Conservation (phyloP, 1,140 invertebrate genomes). For the Cyrtorhinus lividipennis region DNA sequence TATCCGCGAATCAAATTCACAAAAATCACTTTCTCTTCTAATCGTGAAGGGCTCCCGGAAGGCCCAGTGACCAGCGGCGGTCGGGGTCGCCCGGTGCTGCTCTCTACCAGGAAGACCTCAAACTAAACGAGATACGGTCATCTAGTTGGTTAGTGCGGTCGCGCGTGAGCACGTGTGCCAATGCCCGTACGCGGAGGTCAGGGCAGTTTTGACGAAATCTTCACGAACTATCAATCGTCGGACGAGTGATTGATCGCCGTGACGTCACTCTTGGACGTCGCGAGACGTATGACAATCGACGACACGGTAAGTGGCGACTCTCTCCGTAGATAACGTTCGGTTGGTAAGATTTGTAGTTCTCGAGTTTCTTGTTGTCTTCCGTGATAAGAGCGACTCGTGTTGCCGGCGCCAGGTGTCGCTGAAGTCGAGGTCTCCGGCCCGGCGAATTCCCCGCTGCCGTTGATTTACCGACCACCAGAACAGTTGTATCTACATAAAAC, state of each 20-base stretch:
- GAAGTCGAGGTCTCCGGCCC: background rate
- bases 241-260: no score
- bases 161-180: conserved; percentile 14
- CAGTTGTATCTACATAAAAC: no score
- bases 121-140: background rate
- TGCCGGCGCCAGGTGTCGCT: background rate
- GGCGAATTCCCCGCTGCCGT: no score
- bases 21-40: no score
- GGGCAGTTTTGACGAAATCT: background rate
- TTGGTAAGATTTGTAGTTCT: background rate
- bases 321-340: no score
- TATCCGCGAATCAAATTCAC: no score
- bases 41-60: no score
- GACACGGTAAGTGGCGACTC: no score
- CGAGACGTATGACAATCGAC: no score
- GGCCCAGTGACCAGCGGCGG: background rate
- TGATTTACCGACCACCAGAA: no score
- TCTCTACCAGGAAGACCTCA: background rate
- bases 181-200: background rate
- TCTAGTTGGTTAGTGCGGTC: conserved; percentile 4
- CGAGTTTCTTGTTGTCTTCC: no score
- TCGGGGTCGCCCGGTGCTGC: background rate
- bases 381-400: background rate
- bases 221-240: background rate
- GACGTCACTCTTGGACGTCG: no score